Percentiles rank a stretch among this genome's conserved stretches.
phyloP scores from a whole-genome alignment of 1,140 invertebrate genomes.

The Neomicropteryx cornuta region DNA sequence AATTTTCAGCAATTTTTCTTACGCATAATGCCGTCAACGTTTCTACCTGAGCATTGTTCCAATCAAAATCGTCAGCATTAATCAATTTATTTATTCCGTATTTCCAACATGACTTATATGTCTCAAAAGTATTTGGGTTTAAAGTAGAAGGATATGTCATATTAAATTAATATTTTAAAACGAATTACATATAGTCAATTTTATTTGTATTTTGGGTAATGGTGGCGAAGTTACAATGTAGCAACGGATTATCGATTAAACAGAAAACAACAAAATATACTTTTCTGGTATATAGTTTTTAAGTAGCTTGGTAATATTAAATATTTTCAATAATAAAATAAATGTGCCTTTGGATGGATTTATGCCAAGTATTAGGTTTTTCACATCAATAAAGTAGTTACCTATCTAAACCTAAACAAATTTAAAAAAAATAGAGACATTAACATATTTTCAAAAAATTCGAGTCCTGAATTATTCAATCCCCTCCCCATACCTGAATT shows the following conservation, averaged over 20 bases:
- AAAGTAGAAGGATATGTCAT: conserved; percentile 26
- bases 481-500: too few relatives aligned
- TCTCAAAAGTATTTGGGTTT: conserved; percentile 23
- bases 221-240: background rate
- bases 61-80: conserved; percentile 29
- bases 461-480: too few relatives aligned
- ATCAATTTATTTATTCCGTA: conserved; percentile 22
- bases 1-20: conserved; percentile 29
- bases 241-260: conserved; percentile 2
- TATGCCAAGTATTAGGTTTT: too few relatives aligned
- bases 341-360: too few relatives aligned
- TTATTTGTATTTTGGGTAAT: background rate
- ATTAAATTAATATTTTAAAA: conserved; percentile 7
- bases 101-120: conserved; percentile 22
- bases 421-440: background rate
- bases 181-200: conserved; percentile 2
- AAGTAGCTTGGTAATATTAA: background rate
- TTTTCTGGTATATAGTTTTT: background rate
- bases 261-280: conserved; percentile 4
- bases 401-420: background rate
- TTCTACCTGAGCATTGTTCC: conserved; percentile 28
- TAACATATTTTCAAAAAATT: too few relatives aligned
- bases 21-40: conserved; percentile 27
- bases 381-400: too few relatives aligned
- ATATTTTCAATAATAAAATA: background rate